phyloP scores from a whole-genome alignment of 2,797 vertebrate genomes.

The Ptychobarbus kaznakovi region DNA sequence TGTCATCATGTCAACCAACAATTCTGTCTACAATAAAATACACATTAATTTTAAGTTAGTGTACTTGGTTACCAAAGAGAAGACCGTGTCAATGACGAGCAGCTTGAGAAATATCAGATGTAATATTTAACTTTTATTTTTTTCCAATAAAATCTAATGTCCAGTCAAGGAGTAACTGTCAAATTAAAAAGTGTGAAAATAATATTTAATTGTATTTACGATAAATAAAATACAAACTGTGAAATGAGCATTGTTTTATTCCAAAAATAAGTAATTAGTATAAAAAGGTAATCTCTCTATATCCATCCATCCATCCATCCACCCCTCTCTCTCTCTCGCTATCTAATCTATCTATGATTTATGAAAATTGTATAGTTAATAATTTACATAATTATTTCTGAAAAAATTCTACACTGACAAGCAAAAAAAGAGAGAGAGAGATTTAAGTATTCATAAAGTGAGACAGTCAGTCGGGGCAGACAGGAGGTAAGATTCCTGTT shows the following conservation, averaged over 20 bases:
- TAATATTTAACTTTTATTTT: too few relatives aligned
- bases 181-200: not conserved
- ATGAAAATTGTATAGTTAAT: not conserved
- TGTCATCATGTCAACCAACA: not conserved
- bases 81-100: not conserved
- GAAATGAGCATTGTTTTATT: not conserved
- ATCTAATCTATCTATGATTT: too few relatives aligned
- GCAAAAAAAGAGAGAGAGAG: not conserved
- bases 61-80: not conserved
- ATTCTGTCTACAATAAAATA: not conserved
- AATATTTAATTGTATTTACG: not conserved
- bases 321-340: too few relatives aligned
- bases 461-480: not conserved
- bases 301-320: too few relatives aligned
- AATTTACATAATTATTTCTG: not conserved
- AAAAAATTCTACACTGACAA: not conserved
- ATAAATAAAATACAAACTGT: not conserved
- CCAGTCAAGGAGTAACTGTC: not conserved
- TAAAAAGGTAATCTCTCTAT: too few relatives aligned
- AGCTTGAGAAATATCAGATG: not conserved
- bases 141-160: not conserved
- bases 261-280: not conserved
- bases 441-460: not conserved
- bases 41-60: not conserved
- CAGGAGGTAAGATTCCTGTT: slow-evolving; percentile 9